Conservation (phyloP, 2,797 vertebrate species). For the Dendrocincla fuliginosa region DNA sequence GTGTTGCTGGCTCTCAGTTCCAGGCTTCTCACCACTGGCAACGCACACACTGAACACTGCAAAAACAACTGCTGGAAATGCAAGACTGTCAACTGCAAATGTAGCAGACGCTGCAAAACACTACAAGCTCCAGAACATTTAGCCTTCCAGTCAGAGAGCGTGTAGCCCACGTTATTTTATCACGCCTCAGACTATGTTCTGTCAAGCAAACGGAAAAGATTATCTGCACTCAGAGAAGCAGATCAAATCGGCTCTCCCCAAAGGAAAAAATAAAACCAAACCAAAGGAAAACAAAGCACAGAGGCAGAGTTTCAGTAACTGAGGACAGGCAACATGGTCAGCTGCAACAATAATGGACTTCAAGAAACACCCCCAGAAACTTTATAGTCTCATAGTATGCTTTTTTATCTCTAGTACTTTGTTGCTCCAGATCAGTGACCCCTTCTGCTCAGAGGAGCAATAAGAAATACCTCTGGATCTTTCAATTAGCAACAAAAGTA, state of each 20-base stretch:
- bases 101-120: not conserved
- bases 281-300: not conserved
- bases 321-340: not conserved
- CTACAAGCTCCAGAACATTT: not conserved
- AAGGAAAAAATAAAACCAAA: not conserved
- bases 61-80: not conserved
- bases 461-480: not conserved
- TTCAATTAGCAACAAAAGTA: not conserved
- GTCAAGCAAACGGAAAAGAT: not conserved
- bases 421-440: not conserved
- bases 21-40: not conserved
- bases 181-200: not conserved
- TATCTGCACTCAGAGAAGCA: not conserved
- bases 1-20: not conserved
- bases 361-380: not conserved
- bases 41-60: not conserved
- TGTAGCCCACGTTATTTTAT: not conserved
- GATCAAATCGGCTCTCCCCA: not conserved
- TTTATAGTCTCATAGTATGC: not conserved
- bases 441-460: not conserved
- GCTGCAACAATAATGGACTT: not conserved
- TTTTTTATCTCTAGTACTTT: not conserved
- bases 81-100: not conserved
- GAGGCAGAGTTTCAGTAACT: not conserved
- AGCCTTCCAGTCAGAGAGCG: not conserved